Evolutionary conservation across 2,797 vertebrate species (phyloP), one percentile per base, ranked within the genome.

Genomic region (Parotocinclus haroldoi): DNA sequence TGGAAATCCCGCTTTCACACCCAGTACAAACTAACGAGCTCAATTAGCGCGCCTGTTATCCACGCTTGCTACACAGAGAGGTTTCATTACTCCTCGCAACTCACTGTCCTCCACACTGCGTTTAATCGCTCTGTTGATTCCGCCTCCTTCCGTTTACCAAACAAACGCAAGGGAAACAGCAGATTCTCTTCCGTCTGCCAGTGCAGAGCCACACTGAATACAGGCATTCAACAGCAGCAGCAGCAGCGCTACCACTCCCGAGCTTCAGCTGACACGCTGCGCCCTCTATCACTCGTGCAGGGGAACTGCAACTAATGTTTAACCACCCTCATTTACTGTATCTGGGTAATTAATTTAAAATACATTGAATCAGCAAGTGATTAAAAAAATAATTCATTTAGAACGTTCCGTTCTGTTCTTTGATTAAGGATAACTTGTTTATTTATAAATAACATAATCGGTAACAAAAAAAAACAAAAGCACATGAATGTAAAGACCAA

Each of bases 231-330:
- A 40, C 38, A 40, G 38, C 38, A 40, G 38, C 5, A n/a, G n/a
- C n/a, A 3, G 9, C 42, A 10, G 12, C 42, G 42, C 9, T 13
- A 9, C n/a, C 9, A 13, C 42, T 10, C 3, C 9, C n/a, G 12
- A 4, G n/a, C 46, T 48, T 13, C 13, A 13, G 12, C 46, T 10
- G 77, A 72, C 71, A 75, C 49, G 52, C 75, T 3, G 83, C 86
- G 55, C 79, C 13, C 85, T 84, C 90, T 88, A 72, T 84, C 73
- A 88, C 83, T 38, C 9, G 8, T 44, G 51, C 37, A 6, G 1
- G 17, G 3, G 69, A 82, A 84, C 54, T 83, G 49, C 36, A 39
- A 7, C 27, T 27, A 27, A 27, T 27, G 2, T 27, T 27, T 27
- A 2, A 27, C 27, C 27, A 27, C 2, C 27, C 27, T 27, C 5